These are phyloP conservation scores for Drosophila bipectinata DNA, from an alignment of 1,140 invertebrate genomes.

Conservation along the genomic window DNA sequence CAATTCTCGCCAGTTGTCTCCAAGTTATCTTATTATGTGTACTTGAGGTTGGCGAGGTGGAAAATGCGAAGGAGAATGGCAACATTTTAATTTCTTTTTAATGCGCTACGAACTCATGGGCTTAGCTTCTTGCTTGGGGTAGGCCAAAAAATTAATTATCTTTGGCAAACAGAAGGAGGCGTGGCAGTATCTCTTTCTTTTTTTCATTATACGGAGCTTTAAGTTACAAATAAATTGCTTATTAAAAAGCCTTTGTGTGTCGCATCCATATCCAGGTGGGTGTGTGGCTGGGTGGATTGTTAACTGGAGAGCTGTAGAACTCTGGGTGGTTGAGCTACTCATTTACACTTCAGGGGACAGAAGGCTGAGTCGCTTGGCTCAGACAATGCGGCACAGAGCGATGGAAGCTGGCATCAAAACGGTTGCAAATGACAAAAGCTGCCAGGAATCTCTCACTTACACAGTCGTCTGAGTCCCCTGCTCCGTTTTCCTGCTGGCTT, in stretches of 20 bases:
- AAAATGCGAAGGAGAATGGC: constrained; percentile 32
- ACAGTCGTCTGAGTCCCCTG: not conserved
- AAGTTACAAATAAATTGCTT: constrained; percentile 81
- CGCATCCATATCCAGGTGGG: constrained; percentile 34
- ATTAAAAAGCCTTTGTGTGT: constrained; percentile 68
- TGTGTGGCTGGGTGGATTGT: constrained; percentile 1
- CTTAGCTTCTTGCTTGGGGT: constrained; percentile 53
- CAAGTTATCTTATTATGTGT: constrained; percentile 42
- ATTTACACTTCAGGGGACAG: constrained; percentile 73
- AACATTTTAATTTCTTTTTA: constrained; percentile 75
- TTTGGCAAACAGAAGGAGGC: constrained; percentile 55
- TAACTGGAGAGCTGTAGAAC: no score
- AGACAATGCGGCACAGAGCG: constrained; percentile 54
- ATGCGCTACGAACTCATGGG: constrained; percentile 64
- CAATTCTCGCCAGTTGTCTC: constrained; percentile 35
- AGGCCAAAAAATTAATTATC: constrained; percentile 75
- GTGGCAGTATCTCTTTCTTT: constrained; percentile 40
- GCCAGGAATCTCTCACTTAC: constrained; percentile 32
- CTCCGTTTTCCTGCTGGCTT: not conserved
- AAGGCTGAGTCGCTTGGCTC: constrained; percentile 47
- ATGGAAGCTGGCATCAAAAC: constrained; percentile 23
- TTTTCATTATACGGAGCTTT: constrained; percentile 73
- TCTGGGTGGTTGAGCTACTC: constrained; percentile 49
- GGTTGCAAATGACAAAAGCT: constrained; percentile 62
- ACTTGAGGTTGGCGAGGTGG: constrained; percentile 32